phyloP scores from a whole-genome alignment of 2,797 vertebrate species.

The Myotis planiceps region DNA sequence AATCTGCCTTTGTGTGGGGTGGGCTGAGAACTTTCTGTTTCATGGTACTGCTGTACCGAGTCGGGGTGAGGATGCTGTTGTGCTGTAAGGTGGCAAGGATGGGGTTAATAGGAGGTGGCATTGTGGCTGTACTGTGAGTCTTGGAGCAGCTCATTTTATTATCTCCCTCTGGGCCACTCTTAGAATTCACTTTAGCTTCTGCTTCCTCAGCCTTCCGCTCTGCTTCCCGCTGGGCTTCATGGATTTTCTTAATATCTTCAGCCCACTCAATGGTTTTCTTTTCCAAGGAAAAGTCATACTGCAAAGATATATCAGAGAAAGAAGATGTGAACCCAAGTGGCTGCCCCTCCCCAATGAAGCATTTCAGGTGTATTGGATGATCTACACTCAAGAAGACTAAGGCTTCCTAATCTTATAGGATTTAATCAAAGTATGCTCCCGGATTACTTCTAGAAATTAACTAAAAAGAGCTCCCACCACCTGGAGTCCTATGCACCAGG shows the following conservation, averaged over 20 bases:
- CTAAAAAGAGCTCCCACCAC: background rate
- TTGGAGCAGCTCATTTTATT: slow-evolving; percentile 80
- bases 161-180: slow-evolving; percentile 77
- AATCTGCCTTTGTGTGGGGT: slow-evolving; percentile 88
- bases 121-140: slow-evolving; percentile 84
- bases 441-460: background rate
- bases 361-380: background rate
- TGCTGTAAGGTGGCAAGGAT: slow-evolving; percentile 94
- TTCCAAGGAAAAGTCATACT: slow-evolving; percentile 99
- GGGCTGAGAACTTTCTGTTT: slow-evolving; percentile 90
- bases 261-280: slow-evolving; percentile 93
- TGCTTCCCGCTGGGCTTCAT: slow-evolving; percentile 90
- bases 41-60: slow-evolving; percentile 91
- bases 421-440: background rate
- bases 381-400: background rate
- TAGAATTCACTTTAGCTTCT: slow-evolving; percentile 67
- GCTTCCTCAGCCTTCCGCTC: slow-evolving; percentile 84
- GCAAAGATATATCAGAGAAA: slow-evolving; percentile 65
- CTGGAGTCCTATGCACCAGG: background rate
- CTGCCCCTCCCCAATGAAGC: background rate
- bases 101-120: slow-evolving; percentile 94
- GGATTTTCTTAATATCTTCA: slow-evolving; percentile 91
- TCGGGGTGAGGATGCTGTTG: slow-evolving; percentile 95
- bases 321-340: slow-evolving; percentile 11
- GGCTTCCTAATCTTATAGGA: background rate